These are phyloP conservation scores for Yasuhikotakia modesta DNA, from an alignment of 2,797 vertebrate species.

Conservation along the genomic window DNA sequence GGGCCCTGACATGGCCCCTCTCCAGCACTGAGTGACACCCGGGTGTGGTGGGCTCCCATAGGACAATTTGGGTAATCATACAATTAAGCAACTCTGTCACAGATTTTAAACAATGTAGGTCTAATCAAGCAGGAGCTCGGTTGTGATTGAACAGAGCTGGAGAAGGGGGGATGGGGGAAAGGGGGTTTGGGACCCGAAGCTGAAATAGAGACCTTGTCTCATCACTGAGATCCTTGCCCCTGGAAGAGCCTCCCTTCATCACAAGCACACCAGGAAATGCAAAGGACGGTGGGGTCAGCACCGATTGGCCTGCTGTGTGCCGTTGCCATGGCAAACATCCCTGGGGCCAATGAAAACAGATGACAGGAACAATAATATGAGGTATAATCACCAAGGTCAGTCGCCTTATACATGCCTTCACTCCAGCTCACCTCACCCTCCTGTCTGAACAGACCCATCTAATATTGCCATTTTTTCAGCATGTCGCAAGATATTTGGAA, in stretches of 20 bases:
- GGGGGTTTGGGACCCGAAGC: slow-evolving; percentile 78
- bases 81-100: slow-evolving; percentile 83
- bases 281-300: slow-evolving; percentile 90
- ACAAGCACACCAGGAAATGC: slow-evolving; percentile 90
- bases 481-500: slow-evolving; percentile 91
- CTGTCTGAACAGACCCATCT: slow-evolving; percentile 78
- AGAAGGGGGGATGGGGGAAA: slow-evolving; percentile 73
- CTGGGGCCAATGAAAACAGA: slow-evolving; percentile 91
- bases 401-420: slow-evolving; percentile 68
- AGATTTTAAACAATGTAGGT: slow-evolving; percentile 83
- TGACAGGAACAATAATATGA: slow-evolving; percentile 88
- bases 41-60: slow-evolving; percentile 66
- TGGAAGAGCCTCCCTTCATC: slow-evolving; percentile 92
- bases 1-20: slow-evolving; percentile 77
- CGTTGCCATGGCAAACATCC: slow-evolving; percentile 93
- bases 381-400: slow-evolving; percentile 77
- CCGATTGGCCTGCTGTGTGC: slow-evolving; percentile 87
- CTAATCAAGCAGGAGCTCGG: slow-evolving; percentile 83
- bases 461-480: slow-evolving; percentile 85
- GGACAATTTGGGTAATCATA: slow-evolving; percentile 84
- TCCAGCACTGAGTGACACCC: slow-evolving; percentile 71
- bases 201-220: slow-evolving; percentile 95
- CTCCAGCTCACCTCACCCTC: slow-evolving; percentile 62
- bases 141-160: slow-evolving; percentile 76
- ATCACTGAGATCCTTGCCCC: slow-evolving; percentile 90